phyloP scores from a whole-genome alignment of 1,140 invertebrate species.

The Metaphire vulgaris region DNA sequence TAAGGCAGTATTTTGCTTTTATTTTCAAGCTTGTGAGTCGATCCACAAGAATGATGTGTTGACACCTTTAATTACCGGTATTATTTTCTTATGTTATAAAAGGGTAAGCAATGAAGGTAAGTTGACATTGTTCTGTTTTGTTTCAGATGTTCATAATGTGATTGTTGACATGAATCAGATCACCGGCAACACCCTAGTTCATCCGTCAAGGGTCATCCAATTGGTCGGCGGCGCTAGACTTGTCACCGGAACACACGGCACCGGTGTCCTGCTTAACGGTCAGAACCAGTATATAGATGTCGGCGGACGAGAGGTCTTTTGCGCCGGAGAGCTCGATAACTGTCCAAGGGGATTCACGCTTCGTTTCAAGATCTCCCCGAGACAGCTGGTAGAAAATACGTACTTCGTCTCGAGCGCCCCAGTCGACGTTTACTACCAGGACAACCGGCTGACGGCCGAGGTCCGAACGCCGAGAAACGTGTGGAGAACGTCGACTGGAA shows the following conservation, averaged over 20 bases:
- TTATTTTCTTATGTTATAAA: too few relatives aligned
- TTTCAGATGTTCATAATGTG: slow-evolving; percentile 31
- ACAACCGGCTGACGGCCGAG: slow-evolving; percentile 39
- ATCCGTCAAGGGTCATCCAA: slow-evolving; percentile 33
- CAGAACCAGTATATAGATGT: slow-evolving; percentile 42
- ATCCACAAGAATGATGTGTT: too few relatives aligned
- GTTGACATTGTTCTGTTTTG: too few relatives aligned
- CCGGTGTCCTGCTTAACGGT: slow-evolving; percentile 38
- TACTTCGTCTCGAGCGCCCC: slow-evolving; percentile 46
- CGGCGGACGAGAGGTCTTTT: slow-evolving; percentile 35
- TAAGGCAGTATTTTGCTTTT: too few relatives aligned
- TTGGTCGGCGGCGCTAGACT: slow-evolving; percentile 32
- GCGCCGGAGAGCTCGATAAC: slow-evolving; percentile 40
- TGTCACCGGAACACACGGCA: slow-evolving; percentile 27
- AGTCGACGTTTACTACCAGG: slow-evolving; percentile 42
- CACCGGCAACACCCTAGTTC: slow-evolving; percentile 33
- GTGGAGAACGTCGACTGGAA: slow-evolving; percentile 39
- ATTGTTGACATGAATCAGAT: slow-evolving; percentile 35
- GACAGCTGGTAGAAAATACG: slow-evolving; percentile 37
- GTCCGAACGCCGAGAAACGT: slow-evolving; percentile 38
- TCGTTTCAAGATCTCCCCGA: slow-evolving; percentile 36
- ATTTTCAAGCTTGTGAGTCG: too few relatives aligned
- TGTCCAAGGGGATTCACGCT: slow-evolving; percentile 42
- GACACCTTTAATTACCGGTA: too few relatives aligned
- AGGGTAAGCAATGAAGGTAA: too few relatives aligned